These are phyloP conservation scores for Pseudanteris insignis DNA, from an alignment of 2,888 invertebrate species.

Conservation along the genomic window DNA sequence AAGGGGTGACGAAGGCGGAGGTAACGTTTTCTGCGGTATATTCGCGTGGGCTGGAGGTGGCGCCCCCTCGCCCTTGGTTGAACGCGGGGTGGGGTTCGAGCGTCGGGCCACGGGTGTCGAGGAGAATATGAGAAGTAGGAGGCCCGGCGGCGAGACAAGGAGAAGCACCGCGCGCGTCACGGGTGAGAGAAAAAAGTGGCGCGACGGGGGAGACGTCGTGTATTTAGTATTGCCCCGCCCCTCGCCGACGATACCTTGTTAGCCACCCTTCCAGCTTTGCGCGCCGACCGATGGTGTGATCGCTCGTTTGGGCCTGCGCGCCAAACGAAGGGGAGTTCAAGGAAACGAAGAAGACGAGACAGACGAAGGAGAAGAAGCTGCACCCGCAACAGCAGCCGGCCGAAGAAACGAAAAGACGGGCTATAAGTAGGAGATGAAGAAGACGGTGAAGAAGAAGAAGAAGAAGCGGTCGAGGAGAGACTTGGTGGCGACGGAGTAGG, in stretches of 20 bases:
- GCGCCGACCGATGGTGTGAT: slow-evolving; percentile 35
- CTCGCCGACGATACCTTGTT: slow-evolving; percentile 63
- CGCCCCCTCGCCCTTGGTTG: too few relatives aligned
- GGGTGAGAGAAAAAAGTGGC: slow-evolving; percentile 45
- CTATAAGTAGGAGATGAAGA: not conserved
- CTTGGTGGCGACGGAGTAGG: too few relatives aligned
- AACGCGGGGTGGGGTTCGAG: slow-evolving; percentile 30
- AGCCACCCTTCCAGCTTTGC: slow-evolving; percentile 53
- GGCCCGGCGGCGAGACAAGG: slow-evolving; percentile 18
- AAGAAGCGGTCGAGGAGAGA: slow-evolving; percentile 25
- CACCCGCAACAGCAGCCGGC: too few relatives aligned
- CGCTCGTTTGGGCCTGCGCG: slow-evolving; percentile 32
- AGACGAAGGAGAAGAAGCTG: too few relatives aligned
- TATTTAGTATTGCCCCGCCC: slow-evolving; percentile 60
- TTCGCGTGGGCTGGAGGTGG: slow-evolving; percentile 31
- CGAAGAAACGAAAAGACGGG: slow-evolving; percentile 11
- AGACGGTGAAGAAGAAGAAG: slow-evolving; percentile 24
- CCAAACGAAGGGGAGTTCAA: too few relatives aligned
- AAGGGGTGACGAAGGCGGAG: slow-evolving; percentile 43
- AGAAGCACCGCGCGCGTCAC: slow-evolving; percentile 18
- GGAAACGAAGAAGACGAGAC: slow-evolving; percentile 9
- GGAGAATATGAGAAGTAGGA: slow-evolving; percentile 32
- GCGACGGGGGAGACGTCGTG: slow-evolving; percentile 55
- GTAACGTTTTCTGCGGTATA: slow-evolving; percentile 39
- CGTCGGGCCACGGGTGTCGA: slow-evolving; percentile 24